Conservation (phyloP, 2,797 vertebrate species). For the Trematomus bernacchii region DNA sequence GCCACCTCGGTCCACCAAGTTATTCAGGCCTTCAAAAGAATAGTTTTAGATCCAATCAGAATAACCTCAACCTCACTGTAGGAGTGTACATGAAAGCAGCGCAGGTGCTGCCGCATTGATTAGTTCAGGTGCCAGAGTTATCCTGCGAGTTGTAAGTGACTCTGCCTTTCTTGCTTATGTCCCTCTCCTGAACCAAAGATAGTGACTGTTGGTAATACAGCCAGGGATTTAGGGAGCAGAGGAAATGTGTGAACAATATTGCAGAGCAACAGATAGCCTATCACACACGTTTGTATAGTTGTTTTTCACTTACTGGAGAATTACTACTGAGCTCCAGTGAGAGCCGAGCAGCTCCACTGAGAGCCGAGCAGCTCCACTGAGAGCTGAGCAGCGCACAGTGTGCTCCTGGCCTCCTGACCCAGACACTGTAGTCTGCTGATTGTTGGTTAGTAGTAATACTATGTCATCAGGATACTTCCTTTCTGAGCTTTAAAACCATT, state of each 20-base stretch:
- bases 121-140: slow-evolving; percentile 46
- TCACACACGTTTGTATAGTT: slow-evolving; percentile 36
- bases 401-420: slow-evolving; percentile 55
- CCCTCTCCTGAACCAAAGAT: slow-evolving; percentile 37
- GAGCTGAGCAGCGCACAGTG: slow-evolving; percentile 33
- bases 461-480: slow-evolving; percentile 44
- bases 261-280: slow-evolving; percentile 33
- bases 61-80: slow-evolving; percentile 55
- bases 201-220: slow-evolving; percentile 52
- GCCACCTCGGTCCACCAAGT: slow-evolving; percentile 45
- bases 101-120: slow-evolving; percentile 54
- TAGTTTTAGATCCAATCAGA: slow-evolving; percentile 73
- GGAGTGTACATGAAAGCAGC: slow-evolving; percentile 15
- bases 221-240: slow-evolving; percentile 52
- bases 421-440: slow-evolving; percentile 41
- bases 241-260: slow-evolving; percentile 51
- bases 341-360: slow-evolving; percentile 37
- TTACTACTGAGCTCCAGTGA: slow-evolving; percentile 43
- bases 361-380: slow-evolving; percentile 24
- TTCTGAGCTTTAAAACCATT: slow-evolving; percentile 34
- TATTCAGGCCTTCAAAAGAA: slow-evolving; percentile 60
- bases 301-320: slow-evolving; percentile 40
- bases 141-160: slow-evolving; percentile 44
- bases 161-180: slow-evolving; percentile 41
- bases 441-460: slow-evolving; percentile 50